A percentile compares a stretch with the other conserved stretches of the same genome.
phyloP scores from a whole-genome alignment of 2,113 vertebrate genomes.

The Laticauda colubrina region DNA sequence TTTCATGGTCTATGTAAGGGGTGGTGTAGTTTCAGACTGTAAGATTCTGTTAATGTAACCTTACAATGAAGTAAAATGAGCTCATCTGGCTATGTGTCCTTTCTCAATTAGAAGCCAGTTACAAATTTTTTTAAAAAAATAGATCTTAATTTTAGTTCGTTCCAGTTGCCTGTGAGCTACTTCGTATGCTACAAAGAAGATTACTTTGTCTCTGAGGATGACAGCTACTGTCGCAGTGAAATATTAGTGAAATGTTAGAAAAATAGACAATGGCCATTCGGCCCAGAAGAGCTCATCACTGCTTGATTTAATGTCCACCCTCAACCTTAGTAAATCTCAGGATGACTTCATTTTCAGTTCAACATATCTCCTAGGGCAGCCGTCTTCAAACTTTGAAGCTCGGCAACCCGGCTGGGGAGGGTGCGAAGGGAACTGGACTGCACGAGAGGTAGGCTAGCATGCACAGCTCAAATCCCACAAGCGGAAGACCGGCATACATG shows the following conservation, averaged over 20 bases:
- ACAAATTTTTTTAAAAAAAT: no score
- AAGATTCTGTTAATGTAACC: neutral
- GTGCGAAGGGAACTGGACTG: neutral
- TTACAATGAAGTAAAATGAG: neutral
- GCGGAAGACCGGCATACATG: accelerated
- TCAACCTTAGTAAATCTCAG: neutral
- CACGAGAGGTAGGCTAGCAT: accelerated
- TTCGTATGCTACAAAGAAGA: neutral
- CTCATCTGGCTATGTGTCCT: neutral
- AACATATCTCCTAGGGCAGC: neutral
- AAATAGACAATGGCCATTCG: neutral
- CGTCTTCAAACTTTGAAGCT: neutral
- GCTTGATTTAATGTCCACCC: neutral
- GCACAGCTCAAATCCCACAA: no score
- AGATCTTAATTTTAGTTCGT: neutral
- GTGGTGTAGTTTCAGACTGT: neutral
- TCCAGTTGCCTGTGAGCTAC: neutral
- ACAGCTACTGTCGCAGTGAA: neutral
- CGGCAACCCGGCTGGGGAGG: neutral
- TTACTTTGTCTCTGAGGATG: neutral
- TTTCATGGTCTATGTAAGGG: neutral
- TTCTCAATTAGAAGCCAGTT: neutral
- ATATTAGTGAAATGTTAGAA: neutral
- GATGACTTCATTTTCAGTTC: neutral
- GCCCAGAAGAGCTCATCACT: neutral